Evolutionary conservation across 1,140 invertebrate genomes (phyloP).

Genomic region (Chironomus tepperi): DNA sequence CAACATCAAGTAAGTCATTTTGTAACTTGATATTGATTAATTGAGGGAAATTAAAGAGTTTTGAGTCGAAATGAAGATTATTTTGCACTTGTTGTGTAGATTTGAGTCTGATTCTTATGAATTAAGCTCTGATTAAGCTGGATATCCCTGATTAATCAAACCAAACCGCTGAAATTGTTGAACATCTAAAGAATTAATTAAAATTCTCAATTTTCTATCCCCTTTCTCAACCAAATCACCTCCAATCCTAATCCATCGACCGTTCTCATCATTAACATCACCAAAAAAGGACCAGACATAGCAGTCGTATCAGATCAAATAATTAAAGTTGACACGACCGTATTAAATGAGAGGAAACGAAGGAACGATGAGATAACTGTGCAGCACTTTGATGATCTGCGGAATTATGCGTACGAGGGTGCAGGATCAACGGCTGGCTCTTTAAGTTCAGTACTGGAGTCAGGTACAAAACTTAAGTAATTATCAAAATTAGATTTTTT

Average conservation of each 20-base stretch:
- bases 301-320: constrained; percentile 38
- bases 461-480: constrained; percentile 22
- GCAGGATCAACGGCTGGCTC: constrained; percentile 54
- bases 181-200: no score
- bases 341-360: constrained; percentile 47
- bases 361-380: constrained; percentile 52
- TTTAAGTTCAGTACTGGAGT: constrained; percentile 47
- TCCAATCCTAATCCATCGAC: no score
- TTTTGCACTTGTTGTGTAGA: no score
- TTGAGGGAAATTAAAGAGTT: no score
- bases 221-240: not conserved
- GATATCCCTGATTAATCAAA: no score
- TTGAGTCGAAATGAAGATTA: no score
- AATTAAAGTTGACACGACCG: constrained; percentile 47
- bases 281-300: not conserved
- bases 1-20: constrained; percentile 27
- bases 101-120: no score
- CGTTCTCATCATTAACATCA: not conserved
- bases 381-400: constrained; percentile 54
- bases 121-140: no score
- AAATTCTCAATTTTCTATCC: not conserved
- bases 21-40: not conserved
- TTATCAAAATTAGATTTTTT: constrained; percentile 36
- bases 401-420: constrained; percentile 60
- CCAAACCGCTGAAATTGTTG: no score